Evolutionary conservation across 2,888 invertebrate genomes (phyloP).

Genomic region (Melanchra persicariae): DNA sequence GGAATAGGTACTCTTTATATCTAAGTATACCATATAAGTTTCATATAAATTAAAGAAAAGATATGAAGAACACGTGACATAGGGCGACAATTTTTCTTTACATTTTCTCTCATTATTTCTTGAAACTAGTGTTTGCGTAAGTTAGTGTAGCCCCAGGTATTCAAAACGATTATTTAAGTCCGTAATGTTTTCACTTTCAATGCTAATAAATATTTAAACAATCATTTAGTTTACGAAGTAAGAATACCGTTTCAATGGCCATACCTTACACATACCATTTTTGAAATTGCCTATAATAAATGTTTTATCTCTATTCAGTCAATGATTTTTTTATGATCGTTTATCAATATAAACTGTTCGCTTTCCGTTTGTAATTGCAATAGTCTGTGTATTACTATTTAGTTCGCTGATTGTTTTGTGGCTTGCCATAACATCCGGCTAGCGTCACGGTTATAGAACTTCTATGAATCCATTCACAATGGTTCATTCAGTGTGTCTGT

Average conservation of each 20-base stretch:
- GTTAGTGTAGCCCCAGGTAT: not conserved
- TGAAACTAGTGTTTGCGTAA: too few species aligned
- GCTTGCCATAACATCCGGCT: constrained; percentile 48
- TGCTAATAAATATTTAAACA: constrained; percentile 3
- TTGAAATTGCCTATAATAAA: constrained; percentile 14
- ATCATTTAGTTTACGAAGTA: not conserved
- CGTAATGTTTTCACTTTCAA: constrained; percentile 13
- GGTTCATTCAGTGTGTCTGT: constrained; percentile 34
- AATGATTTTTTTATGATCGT: constrained; percentile 37
- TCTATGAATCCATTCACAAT: constrained; percentile 60
- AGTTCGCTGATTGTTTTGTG: constrained; percentile 47
- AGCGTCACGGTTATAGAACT: constrained; percentile 48
- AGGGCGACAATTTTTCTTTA: too few species aligned
- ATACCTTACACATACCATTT: not conserved
- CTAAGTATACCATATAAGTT: too few species aligned
- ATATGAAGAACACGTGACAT: too few species aligned
- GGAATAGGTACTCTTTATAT: too few species aligned
- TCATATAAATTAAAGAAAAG: too few species aligned
- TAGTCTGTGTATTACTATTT: constrained; percentile 31
- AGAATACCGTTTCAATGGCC: not conserved
- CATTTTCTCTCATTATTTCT: too few species aligned
- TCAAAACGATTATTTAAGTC: constrained; percentile 1
- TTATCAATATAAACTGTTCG: constrained; percentile 30
- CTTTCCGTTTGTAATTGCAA: constrained; percentile 52
- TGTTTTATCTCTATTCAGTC: constrained; percentile 22